Evolutionary conservation across 2,888 invertebrate genomes (phyloP).

Genomic region (Parascotia fuliginaria): DNA sequence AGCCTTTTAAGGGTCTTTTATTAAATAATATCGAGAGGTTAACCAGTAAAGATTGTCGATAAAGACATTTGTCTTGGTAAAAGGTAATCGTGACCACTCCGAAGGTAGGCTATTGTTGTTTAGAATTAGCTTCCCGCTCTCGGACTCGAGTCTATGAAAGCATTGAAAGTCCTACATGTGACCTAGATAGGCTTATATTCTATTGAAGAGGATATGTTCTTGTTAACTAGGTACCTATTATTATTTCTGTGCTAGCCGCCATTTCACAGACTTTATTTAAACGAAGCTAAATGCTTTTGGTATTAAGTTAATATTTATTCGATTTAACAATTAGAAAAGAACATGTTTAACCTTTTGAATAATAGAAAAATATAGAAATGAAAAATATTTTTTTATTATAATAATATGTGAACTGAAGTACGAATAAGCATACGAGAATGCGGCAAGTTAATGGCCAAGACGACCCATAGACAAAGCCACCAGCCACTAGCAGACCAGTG

Average conservation of each 20-base stretch:
- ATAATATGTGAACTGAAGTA: too few species aligned
- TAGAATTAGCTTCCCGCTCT: conserved; percentile 38
- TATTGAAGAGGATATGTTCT: neutral
- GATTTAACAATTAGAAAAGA: too few species aligned
- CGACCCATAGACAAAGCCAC: too few species aligned
- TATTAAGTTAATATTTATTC: too few species aligned
- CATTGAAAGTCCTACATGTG: conserved; percentile 21
- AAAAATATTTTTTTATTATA: too few species aligned
- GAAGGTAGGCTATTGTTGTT: conserved; percentile 52
- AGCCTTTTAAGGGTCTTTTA: conserved; percentile 7
- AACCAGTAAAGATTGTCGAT: conserved; percentile 49
- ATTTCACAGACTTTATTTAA: too few species aligned
- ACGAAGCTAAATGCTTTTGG: too few species aligned
- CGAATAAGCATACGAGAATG: too few species aligned
- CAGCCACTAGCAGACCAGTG: too few species aligned
- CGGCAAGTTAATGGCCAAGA: too few species aligned
- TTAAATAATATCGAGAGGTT: conserved; percentile 20
- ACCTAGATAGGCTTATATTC: conserved; percentile 17
- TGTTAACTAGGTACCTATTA: neutral
- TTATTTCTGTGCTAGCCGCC: neutral
- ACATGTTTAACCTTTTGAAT: too few species aligned
- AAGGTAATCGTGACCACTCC: conserved; percentile 62
- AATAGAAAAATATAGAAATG: too few species aligned
- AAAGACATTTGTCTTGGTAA: conserved; percentile 60
- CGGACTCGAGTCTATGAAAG: conserved; percentile 29